A percentile compares a stretch with the other conserved stretches of the same genome.
Evolutionary conservation across 2,113 vertebrate species (phyloP).

Genomic region (Apeltes quadracus): DNA sequence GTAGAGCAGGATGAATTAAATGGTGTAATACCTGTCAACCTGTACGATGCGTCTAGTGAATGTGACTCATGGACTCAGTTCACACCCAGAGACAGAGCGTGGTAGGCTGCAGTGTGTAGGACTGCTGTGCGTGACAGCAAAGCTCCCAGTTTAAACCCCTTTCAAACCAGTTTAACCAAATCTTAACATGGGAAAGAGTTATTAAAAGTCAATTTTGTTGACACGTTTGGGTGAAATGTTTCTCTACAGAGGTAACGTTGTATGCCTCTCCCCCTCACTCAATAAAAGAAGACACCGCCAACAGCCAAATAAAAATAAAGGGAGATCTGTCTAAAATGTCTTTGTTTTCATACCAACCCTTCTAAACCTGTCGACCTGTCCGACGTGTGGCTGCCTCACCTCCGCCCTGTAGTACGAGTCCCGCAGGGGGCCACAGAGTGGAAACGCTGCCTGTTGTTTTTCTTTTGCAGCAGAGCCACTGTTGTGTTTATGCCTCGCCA

Average conservation of each 20-base stretch:
- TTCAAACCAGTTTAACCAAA: not conserved
- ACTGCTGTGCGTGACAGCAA: not conserved
- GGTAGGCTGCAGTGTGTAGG: slow-evolving; percentile 7
- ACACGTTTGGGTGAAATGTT: not conserved
- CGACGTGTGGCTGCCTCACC: not conserved
- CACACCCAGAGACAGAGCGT: slow-evolving; percentile 25
- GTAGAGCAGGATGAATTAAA: not conserved
- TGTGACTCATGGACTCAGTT: slow-evolving; percentile 26
- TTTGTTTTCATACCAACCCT: too few relatives aligned
- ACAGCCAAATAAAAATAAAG: not conserved
- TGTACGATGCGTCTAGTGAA: slow-evolving; percentile 17
- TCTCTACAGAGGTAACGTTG: not conserved
- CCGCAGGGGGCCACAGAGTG: slow-evolving; percentile 21
- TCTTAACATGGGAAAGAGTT: not conserved
- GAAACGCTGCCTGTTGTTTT: slow-evolving; percentile 18
- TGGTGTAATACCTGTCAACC: not conserved
- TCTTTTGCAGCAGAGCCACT: slow-evolving; percentile 22
- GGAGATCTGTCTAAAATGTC: too few relatives aligned
- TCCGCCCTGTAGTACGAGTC: not conserved
- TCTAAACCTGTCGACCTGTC: not conserved
- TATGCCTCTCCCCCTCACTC: not conserved
- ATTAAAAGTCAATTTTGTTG: not conserved
- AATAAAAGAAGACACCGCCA: not conserved
- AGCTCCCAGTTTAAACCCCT: slow-evolving; percentile 4
- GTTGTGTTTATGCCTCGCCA: slow-evolving; percentile 60